A percentile compares a stretch with the other conserved stretches of the same genome.
Conservation (phyloP, 2,797 vertebrate genomes). For the Notolepis coatsorum region DNA sequence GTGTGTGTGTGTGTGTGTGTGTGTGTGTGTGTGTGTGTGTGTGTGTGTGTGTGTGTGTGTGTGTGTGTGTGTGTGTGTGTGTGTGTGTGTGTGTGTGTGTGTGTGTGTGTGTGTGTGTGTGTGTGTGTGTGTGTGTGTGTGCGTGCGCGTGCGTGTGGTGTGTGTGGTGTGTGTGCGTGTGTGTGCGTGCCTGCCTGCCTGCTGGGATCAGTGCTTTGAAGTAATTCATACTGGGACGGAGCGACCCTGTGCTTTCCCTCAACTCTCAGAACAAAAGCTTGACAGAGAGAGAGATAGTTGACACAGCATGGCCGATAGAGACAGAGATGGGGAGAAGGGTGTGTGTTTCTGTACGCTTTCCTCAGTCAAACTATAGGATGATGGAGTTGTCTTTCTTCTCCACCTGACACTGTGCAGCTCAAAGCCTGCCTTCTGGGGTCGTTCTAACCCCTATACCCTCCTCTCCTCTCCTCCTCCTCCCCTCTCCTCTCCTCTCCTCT, state of each 20-base stretch:
- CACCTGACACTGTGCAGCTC: constrained; percentile 6
- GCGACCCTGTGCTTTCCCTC: constrained; percentile 49
- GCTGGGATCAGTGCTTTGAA: constrained; percentile 62
- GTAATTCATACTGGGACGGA: constrained; percentile 63
- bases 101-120: constrained; percentile 5
- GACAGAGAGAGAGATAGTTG: constrained; percentile 44
- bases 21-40: constrained; percentile 26
- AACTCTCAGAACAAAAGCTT: constrained; percentile 53
- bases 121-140: constrained; percentile 21
- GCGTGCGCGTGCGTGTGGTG: too few relatives aligned
- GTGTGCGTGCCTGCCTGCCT: constrained; percentile 12
- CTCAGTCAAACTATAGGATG: constrained; percentile 54
- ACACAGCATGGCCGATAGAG: constrained; percentile 46
- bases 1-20: constrained; percentile 10
- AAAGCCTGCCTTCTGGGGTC: too few relatives aligned
- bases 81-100: constrained; percentile 5
- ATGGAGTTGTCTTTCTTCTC: constrained; percentile 28
- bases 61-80: neutral
- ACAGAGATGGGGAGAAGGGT: constrained; percentile 45
- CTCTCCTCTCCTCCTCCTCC: too few relatives aligned
- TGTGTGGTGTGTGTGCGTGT: constrained; percentile 27
- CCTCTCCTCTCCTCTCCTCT: too few relatives aligned
- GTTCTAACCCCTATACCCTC: too few relatives aligned
- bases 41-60: constrained; percentile 24
- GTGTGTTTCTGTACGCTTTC: constrained; percentile 34